Conservation (phyloP, 2,888 invertebrate species). For the Chrysodeixis includens region DNA sequence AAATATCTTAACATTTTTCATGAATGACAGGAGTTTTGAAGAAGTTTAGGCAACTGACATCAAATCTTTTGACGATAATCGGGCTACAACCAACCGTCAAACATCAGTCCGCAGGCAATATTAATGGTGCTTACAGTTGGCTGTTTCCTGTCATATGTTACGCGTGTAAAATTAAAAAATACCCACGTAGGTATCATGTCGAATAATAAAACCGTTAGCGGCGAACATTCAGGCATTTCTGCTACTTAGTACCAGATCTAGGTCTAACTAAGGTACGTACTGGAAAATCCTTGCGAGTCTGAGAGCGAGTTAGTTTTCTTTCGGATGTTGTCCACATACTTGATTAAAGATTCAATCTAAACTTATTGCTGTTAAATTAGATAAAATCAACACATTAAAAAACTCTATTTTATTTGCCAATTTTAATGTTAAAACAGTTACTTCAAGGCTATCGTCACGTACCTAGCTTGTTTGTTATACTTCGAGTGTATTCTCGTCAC, state of each 20-base stretch:
- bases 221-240: slow-evolving; percentile 18
- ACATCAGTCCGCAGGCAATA: slow-evolving; percentile 37
- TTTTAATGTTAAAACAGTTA: slow-evolving; percentile 7
- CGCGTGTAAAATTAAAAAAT: slow-evolving; percentile 53
- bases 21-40: too few relatives aligned
- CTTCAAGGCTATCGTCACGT: slow-evolving; percentile 31
- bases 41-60: background rate
- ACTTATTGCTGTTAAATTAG: background rate
- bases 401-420: background rate
- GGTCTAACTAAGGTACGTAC: background rate
- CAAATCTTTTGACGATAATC: background rate
- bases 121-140: slow-evolving; percentile 43
- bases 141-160: slow-evolving; percentile 53
- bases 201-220: slow-evolving; percentile 31
- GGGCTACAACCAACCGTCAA: slow-evolving; percentile 7
- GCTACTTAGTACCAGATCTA: background rate
- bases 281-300: background rate
- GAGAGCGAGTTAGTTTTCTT: background rate
- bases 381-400: background rate
- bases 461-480: slow-evolving; percentile 38
- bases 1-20: too few relatives aligned
- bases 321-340: background rate
- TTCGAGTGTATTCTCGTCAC: slow-evolving; percentile 70
- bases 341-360: background rate
- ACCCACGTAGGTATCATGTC: slow-evolving; percentile 36